Conservation (phyloP, 2,888 invertebrate genomes). For the Brenthis daphne region DNA sequence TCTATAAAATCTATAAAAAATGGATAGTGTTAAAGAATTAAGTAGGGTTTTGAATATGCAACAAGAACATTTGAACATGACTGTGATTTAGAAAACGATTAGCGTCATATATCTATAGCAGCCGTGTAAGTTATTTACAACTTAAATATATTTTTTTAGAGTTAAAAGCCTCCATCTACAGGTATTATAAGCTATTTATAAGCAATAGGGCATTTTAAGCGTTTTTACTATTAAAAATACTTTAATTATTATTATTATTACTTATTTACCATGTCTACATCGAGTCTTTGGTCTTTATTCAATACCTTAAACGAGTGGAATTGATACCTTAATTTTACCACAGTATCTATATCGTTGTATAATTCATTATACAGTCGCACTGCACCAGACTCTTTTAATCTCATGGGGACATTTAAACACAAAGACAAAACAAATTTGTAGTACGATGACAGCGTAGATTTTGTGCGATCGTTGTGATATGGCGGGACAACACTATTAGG, state of each 20-base stretch:
- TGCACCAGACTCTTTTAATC: slow-evolving; percentile 50
- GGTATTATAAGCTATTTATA: slow-evolving; percentile 43
- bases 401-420: not conserved
- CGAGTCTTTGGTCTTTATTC: slow-evolving; percentile 53
- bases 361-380: slow-evolving; percentile 51
- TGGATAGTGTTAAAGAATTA: no score
- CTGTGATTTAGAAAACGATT: no score
- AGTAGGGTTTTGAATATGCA: no score
- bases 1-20: no score
- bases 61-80: no score
- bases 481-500: slow-evolving; percentile 17
- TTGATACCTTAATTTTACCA: slow-evolving; percentile 51
- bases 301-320: slow-evolving; percentile 57
- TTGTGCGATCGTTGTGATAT: slow-evolving; percentile 25
- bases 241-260: slow-evolving; percentile 25
- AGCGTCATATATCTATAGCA: no score
- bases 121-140: slow-evolving; percentile 37
- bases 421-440: not conserved
- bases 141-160: slow-evolving; percentile 36
- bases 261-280: slow-evolving; percentile 49
- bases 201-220: slow-evolving; percentile 51
- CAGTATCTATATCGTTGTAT: slow-evolving; percentile 65
- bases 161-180: slow-evolving; percentile 44
- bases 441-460: slow-evolving; percentile 14
- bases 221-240: slow-evolving; percentile 47